These are phyloP conservation scores for Glossophaga mutica DNA, from an alignment of 2,797 vertebrate species.

Conservation along the genomic window DNA sequence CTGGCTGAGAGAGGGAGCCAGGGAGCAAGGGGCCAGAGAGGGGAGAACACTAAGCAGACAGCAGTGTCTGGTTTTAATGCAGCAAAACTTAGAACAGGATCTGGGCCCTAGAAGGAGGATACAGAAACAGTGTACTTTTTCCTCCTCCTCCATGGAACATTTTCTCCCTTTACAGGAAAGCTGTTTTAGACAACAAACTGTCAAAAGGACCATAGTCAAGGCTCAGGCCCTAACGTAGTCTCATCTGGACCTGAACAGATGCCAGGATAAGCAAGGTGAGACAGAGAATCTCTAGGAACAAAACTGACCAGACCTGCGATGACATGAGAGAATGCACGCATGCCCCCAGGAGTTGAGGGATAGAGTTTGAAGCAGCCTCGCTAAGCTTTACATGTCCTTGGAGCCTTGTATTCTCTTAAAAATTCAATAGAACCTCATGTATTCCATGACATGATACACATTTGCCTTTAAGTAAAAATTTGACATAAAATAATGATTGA, in stretches of 20 bases:
- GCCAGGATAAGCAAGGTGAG: neutral
- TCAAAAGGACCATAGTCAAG: neutral
- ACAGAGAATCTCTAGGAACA: neutral
- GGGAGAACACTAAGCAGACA: neutral
- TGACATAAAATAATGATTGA: slow-evolving; percentile 3
- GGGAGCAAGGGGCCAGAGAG: neutral
- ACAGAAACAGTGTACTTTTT: neutral
- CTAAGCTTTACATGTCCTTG: neutral
- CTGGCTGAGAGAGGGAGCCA: neutral
- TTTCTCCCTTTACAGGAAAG: neutral
- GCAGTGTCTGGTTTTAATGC: neutral
- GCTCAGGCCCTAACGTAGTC: neutral
- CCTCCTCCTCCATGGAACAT: neutral
- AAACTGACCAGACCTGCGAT: neutral
- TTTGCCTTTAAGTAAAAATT: neutral
- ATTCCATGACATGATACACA: neutral
- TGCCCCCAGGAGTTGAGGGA: neutral
- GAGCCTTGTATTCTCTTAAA: neutral
- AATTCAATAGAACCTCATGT: neutral
- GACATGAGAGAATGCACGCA: neutral
- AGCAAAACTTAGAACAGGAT: neutral
- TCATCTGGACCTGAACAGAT: neutral
- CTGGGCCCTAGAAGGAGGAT: neutral
- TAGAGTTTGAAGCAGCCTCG: neutral
- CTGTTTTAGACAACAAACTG: neutral